phyloP scores from a whole-genome alignment of 37 sponge, comb jelly and placozoan genomes.

The Amphimedon queenslandica region DNA sequence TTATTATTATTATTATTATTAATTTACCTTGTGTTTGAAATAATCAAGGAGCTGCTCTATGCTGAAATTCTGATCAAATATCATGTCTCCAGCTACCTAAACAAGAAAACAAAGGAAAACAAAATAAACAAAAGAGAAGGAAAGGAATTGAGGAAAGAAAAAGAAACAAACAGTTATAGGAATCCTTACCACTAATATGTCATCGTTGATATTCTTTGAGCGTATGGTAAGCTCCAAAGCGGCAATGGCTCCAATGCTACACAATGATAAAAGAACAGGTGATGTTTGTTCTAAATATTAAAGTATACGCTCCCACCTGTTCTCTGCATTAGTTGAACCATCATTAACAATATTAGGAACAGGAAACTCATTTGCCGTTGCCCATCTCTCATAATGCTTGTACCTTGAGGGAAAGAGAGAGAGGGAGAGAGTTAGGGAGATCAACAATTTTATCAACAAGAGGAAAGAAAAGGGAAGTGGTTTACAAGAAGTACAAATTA shows the following conservation, averaged over 20 bases:
- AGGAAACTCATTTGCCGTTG: conserved; percentile 77
- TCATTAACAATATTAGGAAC: conserved; percentile 83
- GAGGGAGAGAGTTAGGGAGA: neutral
- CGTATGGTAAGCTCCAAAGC: conserved; percentile 66
- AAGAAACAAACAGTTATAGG: neutral
- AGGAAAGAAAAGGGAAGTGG: too few species aligned
- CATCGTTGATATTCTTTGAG: conserved; percentile 57
- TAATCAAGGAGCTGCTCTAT: conserved; percentile 76
- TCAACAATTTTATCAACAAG: too few species aligned
- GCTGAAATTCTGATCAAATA: conserved; percentile 76
- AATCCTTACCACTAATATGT: conserved; percentile 81
- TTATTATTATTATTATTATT: neutral
- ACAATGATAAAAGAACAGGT: neutral
- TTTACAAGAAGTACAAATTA: too few species aligned
- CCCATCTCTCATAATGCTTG: conserved; percentile 88
- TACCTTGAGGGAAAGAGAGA: conserved; percentile 34
- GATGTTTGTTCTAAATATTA: neutral
- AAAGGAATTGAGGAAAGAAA: neutral
- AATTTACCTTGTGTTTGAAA: conserved; percentile 55
- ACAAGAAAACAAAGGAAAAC: too few species aligned
- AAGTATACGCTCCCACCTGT: conserved; percentile 43
- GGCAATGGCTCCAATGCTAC: conserved; percentile 73
- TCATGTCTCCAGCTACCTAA: conserved; percentile 86
- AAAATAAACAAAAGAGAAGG: too few species aligned
- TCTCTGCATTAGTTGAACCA: conserved; percentile 71